These are phyloP conservation scores for Drosophila chauvacae DNA, from an alignment of 1,140 invertebrate genomes.

Conservation along the genomic window DNA sequence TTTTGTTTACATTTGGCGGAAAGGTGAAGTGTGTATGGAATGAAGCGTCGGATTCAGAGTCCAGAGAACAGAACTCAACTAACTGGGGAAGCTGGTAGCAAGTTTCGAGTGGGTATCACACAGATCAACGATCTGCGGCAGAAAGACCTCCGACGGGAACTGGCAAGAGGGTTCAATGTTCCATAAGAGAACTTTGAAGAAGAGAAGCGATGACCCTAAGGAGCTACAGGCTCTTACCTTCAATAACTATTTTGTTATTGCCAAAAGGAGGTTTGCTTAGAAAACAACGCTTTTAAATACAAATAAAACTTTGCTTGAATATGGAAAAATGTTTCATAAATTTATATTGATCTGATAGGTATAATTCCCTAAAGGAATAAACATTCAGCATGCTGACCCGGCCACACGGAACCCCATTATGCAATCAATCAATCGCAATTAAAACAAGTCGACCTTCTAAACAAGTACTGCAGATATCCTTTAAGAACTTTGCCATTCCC, in stretches of 20 bases:
- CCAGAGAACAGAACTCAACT: slow-evolving; percentile 23
- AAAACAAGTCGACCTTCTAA: slow-evolving; percentile 13
- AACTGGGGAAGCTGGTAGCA: slow-evolving; percentile 71
- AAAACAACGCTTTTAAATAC: not conserved
- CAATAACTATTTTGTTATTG: not conserved
- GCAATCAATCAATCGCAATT: slow-evolving; percentile 4
- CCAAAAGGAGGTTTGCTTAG: not conserved
- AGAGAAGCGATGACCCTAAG: slow-evolving; percentile 30
- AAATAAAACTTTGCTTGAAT: not conserved
- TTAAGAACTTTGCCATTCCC: not conserved
- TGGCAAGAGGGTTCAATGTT: slow-evolving; percentile 42
- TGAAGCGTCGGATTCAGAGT: slow-evolving; percentile 4
- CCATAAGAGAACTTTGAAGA: slow-evolving; percentile 13
- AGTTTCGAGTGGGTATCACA: slow-evolving; percentile 68
- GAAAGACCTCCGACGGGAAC: slow-evolving; percentile 24
- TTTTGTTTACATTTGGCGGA: slow-evolving; percentile 53
- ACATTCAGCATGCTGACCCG: not conserved
- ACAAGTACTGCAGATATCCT: not conserved
- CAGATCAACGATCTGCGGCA: slow-evolving; percentile 68
- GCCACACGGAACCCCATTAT: slow-evolving; percentile 1
- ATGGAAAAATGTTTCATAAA: not conserved
- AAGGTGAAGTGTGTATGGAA: slow-evolving; percentile 57
- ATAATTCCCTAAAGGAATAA: not conserved
- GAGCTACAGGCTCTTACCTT: not conserved
- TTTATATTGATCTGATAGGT: not conserved